These are phyloP conservation scores for Diplodus sargus DNA, from an alignment of 2,797 vertebrate species.

Conservation along the genomic window DNA sequence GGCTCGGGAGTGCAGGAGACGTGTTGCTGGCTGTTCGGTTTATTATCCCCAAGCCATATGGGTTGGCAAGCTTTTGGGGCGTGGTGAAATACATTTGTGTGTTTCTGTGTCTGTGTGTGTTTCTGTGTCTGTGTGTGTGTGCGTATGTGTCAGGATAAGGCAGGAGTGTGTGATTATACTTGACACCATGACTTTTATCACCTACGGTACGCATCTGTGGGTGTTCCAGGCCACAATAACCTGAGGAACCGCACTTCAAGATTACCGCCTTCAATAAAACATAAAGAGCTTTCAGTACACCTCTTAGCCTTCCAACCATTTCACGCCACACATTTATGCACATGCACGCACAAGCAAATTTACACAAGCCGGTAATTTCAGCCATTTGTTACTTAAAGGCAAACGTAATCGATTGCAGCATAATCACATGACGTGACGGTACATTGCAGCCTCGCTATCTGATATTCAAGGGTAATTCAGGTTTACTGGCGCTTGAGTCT, in stretches of 20 bases:
- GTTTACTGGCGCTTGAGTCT: slow-evolving; percentile 38
- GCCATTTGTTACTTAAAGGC: slow-evolving; percentile 45
- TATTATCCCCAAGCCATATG: slow-evolving; percentile 83
- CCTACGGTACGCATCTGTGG: slow-evolving; percentile 49
- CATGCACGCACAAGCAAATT: slow-evolving; percentile 46
- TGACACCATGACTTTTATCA: slow-evolving; percentile 71
- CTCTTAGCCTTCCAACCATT: slow-evolving; percentile 35
- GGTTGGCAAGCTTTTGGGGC: slow-evolving; percentile 76
- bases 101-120: slow-evolving; percentile 41
- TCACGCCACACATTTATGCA: slow-evolving; percentile 34
- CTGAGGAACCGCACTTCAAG: slow-evolving; percentile 63
- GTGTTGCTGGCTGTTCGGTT: slow-evolving; percentile 80
- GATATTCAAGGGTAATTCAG: slow-evolving; percentile 29
- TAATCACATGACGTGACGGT: slow-evolving; percentile 40
- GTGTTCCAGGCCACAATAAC: slow-evolving; percentile 69
- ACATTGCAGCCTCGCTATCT: slow-evolving; percentile 24
- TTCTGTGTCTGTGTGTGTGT: slow-evolving; percentile 37
- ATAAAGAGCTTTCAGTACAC: slow-evolving; percentile 55
- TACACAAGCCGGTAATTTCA: slow-evolving; percentile 53
- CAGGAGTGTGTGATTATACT: slow-evolving; percentile 61
- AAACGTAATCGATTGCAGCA: slow-evolving; percentile 18
- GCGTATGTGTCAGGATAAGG: slow-evolving; percentile 42
- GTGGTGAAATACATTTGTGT: slow-evolving; percentile 66
- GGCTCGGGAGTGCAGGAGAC: slow-evolving; percentile 75
- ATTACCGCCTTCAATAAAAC: slow-evolving; percentile 68